These are phyloP conservation scores for Poecilia picta DNA, from an alignment of 2,797 vertebrate genomes.

Conservation along the genomic window DNA sequence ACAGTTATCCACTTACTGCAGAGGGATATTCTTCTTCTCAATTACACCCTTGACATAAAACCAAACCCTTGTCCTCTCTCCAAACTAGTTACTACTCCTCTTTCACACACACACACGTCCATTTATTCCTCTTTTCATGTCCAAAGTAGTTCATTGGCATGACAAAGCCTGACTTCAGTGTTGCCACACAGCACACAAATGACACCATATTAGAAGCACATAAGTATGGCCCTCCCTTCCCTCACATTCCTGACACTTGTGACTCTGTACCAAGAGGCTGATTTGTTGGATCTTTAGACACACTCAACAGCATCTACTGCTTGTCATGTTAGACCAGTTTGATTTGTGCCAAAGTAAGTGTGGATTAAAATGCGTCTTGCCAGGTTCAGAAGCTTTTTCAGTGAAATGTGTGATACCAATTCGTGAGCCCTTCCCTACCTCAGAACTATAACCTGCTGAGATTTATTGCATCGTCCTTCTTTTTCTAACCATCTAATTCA, in stretches of 20 bases:
- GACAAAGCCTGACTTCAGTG: conserved; percentile 65
- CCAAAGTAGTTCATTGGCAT: conserved; percentile 68
- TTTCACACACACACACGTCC: conserved; percentile 61
- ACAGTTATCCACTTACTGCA: conserved; percentile 40
- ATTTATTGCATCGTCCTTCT: conserved; percentile 6
- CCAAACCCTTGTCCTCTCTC: conserved; percentile 46
- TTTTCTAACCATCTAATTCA: neutral
- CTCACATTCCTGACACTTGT: conserved; percentile 67
- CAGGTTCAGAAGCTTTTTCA: conserved; percentile 34
- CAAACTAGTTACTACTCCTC: conserved; percentile 48
- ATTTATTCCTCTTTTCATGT: conserved; percentile 65
- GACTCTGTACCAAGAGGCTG: conserved; percentile 17
- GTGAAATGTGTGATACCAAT: conserved; percentile 15
- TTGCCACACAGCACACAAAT: conserved; percentile 67
- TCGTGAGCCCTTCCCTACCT: neutral
- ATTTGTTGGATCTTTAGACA: conserved; percentile 21
- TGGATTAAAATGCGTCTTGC: conserved; percentile 1
- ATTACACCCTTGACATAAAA: conserved; percentile 61
- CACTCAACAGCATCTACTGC: neutral
- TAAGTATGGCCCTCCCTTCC: conserved; percentile 33
- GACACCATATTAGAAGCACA: conserved; percentile 61
- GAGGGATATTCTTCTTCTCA: conserved; percentile 48
- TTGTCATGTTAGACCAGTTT: neutral
- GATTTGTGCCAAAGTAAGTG: neutral
- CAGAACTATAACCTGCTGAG: conserved; percentile 42